Evolutionary conservation across 2,888 invertebrate genomes (phyloP).

Genomic region (Cenopis cana): DNA sequence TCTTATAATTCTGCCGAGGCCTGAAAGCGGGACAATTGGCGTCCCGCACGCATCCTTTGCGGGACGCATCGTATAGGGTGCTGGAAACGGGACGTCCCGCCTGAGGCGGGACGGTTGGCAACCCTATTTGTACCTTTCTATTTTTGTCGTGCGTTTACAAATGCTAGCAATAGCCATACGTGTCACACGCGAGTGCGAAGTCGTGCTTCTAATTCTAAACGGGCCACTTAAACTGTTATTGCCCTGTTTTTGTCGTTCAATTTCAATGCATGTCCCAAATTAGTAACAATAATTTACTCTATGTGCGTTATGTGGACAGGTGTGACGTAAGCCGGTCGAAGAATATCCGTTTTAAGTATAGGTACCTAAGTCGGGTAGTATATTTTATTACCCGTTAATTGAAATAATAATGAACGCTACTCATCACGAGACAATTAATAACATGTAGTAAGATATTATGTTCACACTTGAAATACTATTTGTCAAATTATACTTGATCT

Average conservation of each 20-base stretch:
- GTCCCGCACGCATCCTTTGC: no score
- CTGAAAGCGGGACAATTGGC: no score
- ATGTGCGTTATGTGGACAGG: not conserved
- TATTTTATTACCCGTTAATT: not conserved
- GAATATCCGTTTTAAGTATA: conserved; percentile 3
- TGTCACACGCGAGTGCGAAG: conserved; percentile 27
- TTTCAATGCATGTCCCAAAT: conserved; percentile 18
- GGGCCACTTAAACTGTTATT: conserved; percentile 26
- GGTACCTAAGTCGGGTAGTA: not conserved
- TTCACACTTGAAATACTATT: no score
- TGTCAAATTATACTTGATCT: no score
- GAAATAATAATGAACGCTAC: not conserved
- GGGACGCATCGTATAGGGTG: no score
- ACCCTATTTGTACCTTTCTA: conserved; percentile 32
- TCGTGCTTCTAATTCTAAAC: conserved; percentile 31
- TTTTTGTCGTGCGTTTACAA: conserved; percentile 25
- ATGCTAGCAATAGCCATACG: conserved; percentile 12
- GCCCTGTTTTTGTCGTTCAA: conserved; percentile 25
- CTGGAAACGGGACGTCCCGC: no score
- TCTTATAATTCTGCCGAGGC: no score
- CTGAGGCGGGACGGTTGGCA: no score
- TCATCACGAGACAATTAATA: no score
- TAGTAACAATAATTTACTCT: not conserved
- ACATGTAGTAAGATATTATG: no score
- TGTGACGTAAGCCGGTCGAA: conserved; percentile 3